A percentile compares a stretch with the other conserved stretches of the same genome.
Evolutionary conservation across 2,888 invertebrate species (phyloP).

Genomic region (Chelonus formosanus): DNA sequence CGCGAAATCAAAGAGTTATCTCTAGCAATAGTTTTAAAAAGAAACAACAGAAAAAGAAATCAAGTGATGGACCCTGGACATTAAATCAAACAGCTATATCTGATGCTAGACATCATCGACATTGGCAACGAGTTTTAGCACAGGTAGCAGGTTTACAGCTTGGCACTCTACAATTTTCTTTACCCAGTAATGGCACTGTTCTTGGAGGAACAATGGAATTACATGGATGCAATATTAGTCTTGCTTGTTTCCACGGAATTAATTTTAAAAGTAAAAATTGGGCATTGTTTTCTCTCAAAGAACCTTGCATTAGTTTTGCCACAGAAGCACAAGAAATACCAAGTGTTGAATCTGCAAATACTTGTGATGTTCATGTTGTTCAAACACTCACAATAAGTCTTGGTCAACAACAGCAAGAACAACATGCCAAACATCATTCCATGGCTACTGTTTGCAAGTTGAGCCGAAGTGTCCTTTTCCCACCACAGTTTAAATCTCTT

Average conservation of each 20-base stretch:
- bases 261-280: slow-evolving; percentile 96
- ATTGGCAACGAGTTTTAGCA: slow-evolving; percentile 91
- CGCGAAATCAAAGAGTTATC: slow-evolving; percentile 62
- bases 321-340: slow-evolving; percentile 91
- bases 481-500: slow-evolving; percentile 92
- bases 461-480: slow-evolving; percentile 90
- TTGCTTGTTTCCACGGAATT: slow-evolving; percentile 97
- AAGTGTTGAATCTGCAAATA: slow-evolving; percentile 70
- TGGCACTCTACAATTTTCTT: slow-evolving; percentile 74
- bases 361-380: slow-evolving; percentile 80
- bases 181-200: slow-evolving; percentile 79
- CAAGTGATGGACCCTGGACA: slow-evolving; percentile 54
- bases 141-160: slow-evolving; percentile 84
- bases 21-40: slow-evolving; percentile 57
- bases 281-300: slow-evolving; percentile 93
- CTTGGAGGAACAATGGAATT: slow-evolving; percentile 90
- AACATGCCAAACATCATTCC: slow-evolving; percentile 78
- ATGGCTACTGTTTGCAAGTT: slow-evolving; percentile 96
- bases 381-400: slow-evolving; percentile 91
- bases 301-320: slow-evolving; percentile 91
- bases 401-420: slow-evolving; percentile 76
- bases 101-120: slow-evolving; percentile 85
- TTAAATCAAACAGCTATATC: slow-evolving; percentile 64
- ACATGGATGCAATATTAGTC: slow-evolving; percentile 87
- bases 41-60: slow-evolving; percentile 62